These are phyloP conservation scores for Sitodiplosis mosellana DNA, from an alignment of 1,140 invertebrate species.

Conservation along the genomic window DNA sequence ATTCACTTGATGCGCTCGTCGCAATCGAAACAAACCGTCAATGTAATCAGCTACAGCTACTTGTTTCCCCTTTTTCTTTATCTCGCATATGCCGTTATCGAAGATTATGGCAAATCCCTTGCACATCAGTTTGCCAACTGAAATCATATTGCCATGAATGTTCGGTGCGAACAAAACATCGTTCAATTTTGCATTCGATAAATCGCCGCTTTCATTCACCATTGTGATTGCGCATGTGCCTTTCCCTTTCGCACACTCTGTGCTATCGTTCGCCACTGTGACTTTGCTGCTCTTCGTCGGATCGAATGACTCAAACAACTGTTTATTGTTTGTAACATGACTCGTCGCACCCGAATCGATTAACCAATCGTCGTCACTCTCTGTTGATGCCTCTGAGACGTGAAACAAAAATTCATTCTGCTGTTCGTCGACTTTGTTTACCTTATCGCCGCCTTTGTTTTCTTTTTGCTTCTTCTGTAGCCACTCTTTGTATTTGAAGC, in stretches of 20 bases:
- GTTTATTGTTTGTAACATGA: neutral
- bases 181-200: neutral
- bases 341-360: neutral
- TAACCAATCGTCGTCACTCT: neutral
- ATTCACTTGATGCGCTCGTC: slow-evolving; percentile 2
- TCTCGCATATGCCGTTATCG: slow-evolving; percentile 11
- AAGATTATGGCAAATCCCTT: slow-evolving; percentile 15
- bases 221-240: neutral
- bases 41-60: slow-evolving; percentile 10
- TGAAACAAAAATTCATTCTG: no score
- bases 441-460: no score
- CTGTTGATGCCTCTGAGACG: no score
- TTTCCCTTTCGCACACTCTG: neutral
- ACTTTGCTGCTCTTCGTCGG: neutral
- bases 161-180: slow-evolving; percentile 22
- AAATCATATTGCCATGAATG: slow-evolving; percentile 22
- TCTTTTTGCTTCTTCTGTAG: no score
- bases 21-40: slow-evolving; percentile 9
- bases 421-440: no score
- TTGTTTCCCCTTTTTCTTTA: slow-evolving; percentile 8
- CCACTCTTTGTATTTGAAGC: no score
- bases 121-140: slow-evolving; percentile 13
- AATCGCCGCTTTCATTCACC: neutral
- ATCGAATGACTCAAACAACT: neutral
- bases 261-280: neutral